phyloP scores from a whole-genome alignment of 53 echinoderm and acorn worm genomes.

The Astropecten irregularis region DNA sequence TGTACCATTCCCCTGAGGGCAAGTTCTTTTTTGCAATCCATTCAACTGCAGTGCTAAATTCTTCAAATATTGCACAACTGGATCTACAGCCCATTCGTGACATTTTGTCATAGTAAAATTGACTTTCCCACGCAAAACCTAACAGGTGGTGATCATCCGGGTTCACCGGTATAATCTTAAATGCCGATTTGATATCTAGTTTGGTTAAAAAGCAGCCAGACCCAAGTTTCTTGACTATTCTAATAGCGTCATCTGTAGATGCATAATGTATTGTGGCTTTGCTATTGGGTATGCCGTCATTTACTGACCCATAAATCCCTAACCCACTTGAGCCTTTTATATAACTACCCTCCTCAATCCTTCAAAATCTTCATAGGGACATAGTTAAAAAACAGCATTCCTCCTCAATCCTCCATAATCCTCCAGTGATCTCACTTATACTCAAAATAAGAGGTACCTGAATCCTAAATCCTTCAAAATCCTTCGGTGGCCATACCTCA shows the following conservation, averaged over 20 bases:
- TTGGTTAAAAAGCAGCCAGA: not conserved
- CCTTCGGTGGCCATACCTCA: too few relatives aligned
- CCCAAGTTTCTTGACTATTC: not conserved
- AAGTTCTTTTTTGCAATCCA: not conserved
- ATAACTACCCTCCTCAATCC: too few relatives aligned
- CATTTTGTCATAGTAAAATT: not conserved
- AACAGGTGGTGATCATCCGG: slow-evolving; percentile 23
- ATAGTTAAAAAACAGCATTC: too few relatives aligned
- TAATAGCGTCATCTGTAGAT: slow-evolving; percentile 19
- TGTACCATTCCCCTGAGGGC: not conserved
- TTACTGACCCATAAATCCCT: too few relatives aligned
- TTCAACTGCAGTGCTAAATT: slow-evolving; percentile 30
- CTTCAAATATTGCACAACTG: slow-evolving; percentile 14
- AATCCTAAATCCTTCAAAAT: too few relatives aligned
- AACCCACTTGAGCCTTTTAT: too few relatives aligned
- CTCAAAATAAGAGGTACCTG: too few relatives aligned
- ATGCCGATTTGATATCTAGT: slow-evolving; percentile 30
- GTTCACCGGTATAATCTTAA: slow-evolving; percentile 8
- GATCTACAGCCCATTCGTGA: slow-evolving; percentile 18
- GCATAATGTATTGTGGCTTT: slow-evolving; percentile 1
- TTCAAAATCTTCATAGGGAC: too few relatives aligned
- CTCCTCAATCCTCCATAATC: too few relatives aligned
- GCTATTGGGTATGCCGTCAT: not conserved
- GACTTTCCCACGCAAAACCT: not conserved
- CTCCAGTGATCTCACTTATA: too few relatives aligned